Base-by-base conservation (phyloP, 2,113 vertebrate species). In the Osmerus eperlanus region DNA sequence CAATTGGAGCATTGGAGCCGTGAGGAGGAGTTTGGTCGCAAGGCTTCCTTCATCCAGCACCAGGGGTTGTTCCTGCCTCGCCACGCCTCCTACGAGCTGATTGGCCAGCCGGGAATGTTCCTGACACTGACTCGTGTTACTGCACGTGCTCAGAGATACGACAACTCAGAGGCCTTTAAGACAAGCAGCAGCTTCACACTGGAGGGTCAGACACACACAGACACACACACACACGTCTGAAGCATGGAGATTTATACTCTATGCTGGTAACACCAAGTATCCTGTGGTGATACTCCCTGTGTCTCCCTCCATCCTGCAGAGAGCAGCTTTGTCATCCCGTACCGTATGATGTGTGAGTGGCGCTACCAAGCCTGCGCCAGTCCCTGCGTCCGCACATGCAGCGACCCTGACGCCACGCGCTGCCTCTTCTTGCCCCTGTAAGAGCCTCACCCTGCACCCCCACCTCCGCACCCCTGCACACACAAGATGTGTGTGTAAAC, bases 271-370 rank as follows among this genome's bases (percentile, higher is more conserved):
- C 18, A 16, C 28, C 13, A 29, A 32, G 51, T n/a, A 56, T 65
- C 3, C 15, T 19, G 2, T 63, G 6, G 68, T 70, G 21, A 64
- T 0, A 6, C 78, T 41, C 74, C 7, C 8, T 5, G n/a, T 65
- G 32, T 47, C n/a, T 71, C 11, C 54, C 68, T 62, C 71, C 77
- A 47, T 66, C 36, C 78, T 77, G 65, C 84, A 99, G 97, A 98
- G 85, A 96, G 95, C 63, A 89, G 83, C 74, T 93, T 94, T 25
- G 91, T 94, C 62, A 94, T 99, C 67, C 97, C 97, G 28, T 97
- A 97, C 13, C 93, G 97, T 72, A 94, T 95, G 86, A 96, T 96
- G 94, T 99, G 96, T 79, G 97, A 99, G 85, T 99, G 96, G 97
- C 91, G 93, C 83, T 98, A 97, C 21, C 94, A 97, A 69, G 83